Evolutionary conservation across 2,888 invertebrate genomes (phyloP).

Genomic region (Leucophenga maculata): DNA sequence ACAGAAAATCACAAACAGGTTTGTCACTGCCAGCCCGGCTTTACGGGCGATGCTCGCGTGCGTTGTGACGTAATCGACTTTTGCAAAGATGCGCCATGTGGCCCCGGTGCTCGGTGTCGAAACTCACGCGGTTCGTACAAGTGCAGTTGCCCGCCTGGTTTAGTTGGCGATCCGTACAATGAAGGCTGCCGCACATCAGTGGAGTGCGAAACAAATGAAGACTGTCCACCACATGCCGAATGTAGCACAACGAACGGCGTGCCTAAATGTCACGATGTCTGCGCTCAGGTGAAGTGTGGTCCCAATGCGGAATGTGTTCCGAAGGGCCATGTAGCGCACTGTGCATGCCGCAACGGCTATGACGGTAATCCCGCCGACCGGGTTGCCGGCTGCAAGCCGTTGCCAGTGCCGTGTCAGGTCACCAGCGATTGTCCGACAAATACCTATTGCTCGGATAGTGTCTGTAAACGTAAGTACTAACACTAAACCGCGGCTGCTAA

Average conservation of each 20-base stretch:
- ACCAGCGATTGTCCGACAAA: conserved; percentile 84
- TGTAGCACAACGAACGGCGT: conserved; percentile 81
- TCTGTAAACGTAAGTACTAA: conserved; percentile 83
- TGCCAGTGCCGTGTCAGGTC: conserved; percentile 80
- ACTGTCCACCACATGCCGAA: conserved; percentile 86
- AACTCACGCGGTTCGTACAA: conserved; percentile 86
- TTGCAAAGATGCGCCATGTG: conserved; percentile 85
- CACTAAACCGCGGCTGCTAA: conserved; percentile 27
- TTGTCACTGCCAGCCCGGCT: conserved; percentile 91
- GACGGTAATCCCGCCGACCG: conserved; percentile 83
- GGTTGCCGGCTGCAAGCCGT: conserved; percentile 81
- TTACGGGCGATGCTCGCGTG: conserved; percentile 82
- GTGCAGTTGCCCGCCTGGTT: conserved; percentile 84
- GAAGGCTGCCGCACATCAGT: conserved; percentile 87
- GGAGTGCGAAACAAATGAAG: conserved; percentile 84
- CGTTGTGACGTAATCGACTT: conserved; percentile 85
- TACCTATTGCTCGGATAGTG: conserved; percentile 85
- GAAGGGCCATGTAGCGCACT: conserved; percentile 82
- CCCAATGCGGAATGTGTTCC: conserved; percentile 88
- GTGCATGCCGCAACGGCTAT: conserved; percentile 85
- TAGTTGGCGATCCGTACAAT: conserved; percentile 88
- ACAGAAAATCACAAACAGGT: conserved; percentile 85
- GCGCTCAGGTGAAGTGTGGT: conserved; percentile 84
- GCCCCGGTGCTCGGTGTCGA: conserved; percentile 84
- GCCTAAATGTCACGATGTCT: conserved; percentile 88